phyloP scores from a whole-genome alignment of 1,140 invertebrate genomes.

The Hyposmocoma kahamanoa region DNA sequence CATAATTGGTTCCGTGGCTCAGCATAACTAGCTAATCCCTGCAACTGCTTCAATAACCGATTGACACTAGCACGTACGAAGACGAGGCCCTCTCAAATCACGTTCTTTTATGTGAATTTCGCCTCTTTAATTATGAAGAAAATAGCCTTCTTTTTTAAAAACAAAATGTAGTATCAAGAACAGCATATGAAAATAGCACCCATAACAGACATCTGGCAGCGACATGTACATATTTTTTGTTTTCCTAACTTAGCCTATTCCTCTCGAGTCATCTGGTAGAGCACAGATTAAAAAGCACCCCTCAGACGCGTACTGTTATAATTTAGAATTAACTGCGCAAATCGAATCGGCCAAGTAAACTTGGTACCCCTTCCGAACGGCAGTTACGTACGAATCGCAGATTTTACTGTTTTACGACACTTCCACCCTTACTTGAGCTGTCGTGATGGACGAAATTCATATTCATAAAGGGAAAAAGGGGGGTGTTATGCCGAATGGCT shows the following conservation, averaged over 20 bases:
- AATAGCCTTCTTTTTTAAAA: too few species aligned
- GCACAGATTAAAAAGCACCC: constrained; percentile 33
- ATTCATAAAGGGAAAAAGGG: constrained; percentile 21
- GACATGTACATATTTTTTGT: constrained; percentile 8
- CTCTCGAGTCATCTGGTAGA: constrained; percentile 15
- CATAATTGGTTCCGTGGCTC: constrained; percentile 30
- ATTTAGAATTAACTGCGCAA: constrained; percentile 68
- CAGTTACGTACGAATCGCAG: constrained; percentile 27
- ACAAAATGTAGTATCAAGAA: too few species aligned
- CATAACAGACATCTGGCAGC: too few species aligned
- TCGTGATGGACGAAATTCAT: constrained; percentile 22
- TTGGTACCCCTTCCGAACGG: constrained; percentile 21
- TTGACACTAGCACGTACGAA: background rate
- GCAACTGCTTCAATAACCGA: background rate
- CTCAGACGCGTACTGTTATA: constrained; percentile 35
- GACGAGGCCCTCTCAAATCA: background rate
- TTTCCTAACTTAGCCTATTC: constrained; percentile 4
- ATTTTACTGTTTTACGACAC: constrained; percentile 53
- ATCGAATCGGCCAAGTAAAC: constrained; percentile 56
- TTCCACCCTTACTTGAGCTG: constrained; percentile 28
- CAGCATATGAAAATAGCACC: too few species aligned
- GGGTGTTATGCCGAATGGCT: constrained; percentile 34
- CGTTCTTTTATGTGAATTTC: too few species aligned
- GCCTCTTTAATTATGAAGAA: too few species aligned
- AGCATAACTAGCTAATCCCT: constrained; percentile 19